Evolutionary conservation across 2,888 invertebrate genomes (phyloP), one percentile per base, ranked within the genome.

Genomic region (Thymelicus acteon): DNA sequence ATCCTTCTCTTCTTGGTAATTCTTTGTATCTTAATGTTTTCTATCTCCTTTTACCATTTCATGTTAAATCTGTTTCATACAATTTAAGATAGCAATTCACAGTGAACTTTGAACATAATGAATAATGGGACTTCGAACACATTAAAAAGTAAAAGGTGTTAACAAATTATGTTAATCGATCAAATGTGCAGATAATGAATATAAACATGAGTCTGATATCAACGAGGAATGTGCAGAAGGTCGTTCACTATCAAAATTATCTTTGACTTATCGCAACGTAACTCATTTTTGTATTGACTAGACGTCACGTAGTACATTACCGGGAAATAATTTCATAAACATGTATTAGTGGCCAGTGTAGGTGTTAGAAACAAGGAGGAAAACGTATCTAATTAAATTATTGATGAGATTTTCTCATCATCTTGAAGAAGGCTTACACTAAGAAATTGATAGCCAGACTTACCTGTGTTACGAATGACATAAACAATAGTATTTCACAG

Each of bases 201-300:
- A 71, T 66, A 52, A 66, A 71, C 61, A 62, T 58, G 60, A 60
- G 37, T 47, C 71, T 10, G 8, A 47, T 71, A 71, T 71, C 61
- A 60, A 12, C 24, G n/a, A 66, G 66, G 71, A 71, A 71, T 66
- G 71, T 40, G 48, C 37, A 48, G 69, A 72, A 72, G 72, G 72
- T 66, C 72, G 69, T 70, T 37, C 31, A 65, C 64, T 72, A 70
- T 72, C 72, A 65, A 61, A 52, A 61, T 60, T 68, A 72, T 72
- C 72, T 67, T 67, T 63, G 12, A 24, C 49, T 72, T 68, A 72
- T 72, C 72, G 39, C 49, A 12, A 70, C 63, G 69, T 58, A 58
- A 64, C 40, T 39, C 37, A 64, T 57, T 63, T 64, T 63, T 58
- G 62, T 62, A 52, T 44, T 7, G 52, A 49, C n/a, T 15, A 37